A percentile compares a stretch with the other conserved stretches of the same genome.
Evolutionary conservation across 2,797 vertebrate genomes (phyloP).

Genomic region (Chiroxiphia lanceolata): DNA sequence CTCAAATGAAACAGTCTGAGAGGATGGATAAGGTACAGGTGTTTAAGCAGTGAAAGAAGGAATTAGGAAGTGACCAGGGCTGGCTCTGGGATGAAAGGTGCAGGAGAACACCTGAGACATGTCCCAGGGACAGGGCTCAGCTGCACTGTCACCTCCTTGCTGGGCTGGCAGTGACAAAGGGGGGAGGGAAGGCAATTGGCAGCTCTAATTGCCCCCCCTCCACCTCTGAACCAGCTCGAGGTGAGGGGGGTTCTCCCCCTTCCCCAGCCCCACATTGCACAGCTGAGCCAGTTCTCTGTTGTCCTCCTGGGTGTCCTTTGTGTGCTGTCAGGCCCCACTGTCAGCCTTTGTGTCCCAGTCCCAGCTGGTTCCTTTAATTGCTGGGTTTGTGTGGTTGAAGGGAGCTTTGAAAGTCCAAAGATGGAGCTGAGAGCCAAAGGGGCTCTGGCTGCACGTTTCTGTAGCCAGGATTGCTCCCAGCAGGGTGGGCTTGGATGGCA

Average conservation of each 20-base stretch:
- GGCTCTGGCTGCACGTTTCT: background rate
- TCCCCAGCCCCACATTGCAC: background rate
- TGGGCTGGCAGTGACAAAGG: background rate
- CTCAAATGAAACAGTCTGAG: background rate
- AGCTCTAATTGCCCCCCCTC: background rate
- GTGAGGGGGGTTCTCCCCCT: background rate
- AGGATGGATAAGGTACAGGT: background rate
- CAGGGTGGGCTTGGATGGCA: rapidly evolving
- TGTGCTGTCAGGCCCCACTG: background rate
- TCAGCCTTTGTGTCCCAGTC: background rate
- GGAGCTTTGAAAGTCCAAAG: constrained; percentile 4
- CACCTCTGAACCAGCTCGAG: background rate
- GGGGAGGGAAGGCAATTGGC: background rate
- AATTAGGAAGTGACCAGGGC: background rate
- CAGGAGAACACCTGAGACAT: background rate
- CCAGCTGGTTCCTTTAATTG: background rate
- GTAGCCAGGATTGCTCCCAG: background rate
- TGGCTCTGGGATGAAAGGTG: background rate
- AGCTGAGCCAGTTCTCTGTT: background rate
- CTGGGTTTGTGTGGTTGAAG: background rate
- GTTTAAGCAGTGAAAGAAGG: background rate
- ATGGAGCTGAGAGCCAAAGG: background rate
- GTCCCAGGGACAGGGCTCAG: background rate
- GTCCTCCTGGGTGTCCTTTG: constrained; percentile 3
- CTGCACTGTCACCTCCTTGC: background rate